Percentiles rank a stretch among this genome's conserved stretches.
phyloP scores from a whole-genome alignment of 2,797 vertebrate species.

The Phoxinus dragarum region DNA sequence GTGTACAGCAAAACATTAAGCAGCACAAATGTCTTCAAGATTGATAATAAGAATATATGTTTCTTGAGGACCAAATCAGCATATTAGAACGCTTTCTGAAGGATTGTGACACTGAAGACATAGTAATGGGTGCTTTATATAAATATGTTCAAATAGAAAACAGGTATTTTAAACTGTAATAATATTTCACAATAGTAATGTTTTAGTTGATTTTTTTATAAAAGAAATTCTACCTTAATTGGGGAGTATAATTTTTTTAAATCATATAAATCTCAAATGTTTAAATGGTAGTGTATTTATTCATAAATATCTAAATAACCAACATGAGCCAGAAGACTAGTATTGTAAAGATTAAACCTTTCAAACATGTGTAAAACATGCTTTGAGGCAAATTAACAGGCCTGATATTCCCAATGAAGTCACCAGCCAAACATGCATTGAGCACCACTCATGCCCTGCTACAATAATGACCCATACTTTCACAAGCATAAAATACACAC shows the following conservation, averaged over 20 bases:
- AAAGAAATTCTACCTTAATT: neutral
- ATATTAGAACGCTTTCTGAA: neutral
- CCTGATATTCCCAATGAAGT: conserved; percentile 1
- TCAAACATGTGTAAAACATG: neutral
- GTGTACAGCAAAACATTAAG: neutral
- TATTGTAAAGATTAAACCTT: neutral
- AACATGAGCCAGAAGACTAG: neutral
- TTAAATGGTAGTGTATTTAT: neutral
- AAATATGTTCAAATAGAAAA: neutral
- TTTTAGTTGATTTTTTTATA: neutral
- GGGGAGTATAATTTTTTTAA: neutral
- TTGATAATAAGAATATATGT: neutral
- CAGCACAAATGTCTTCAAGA: neutral
- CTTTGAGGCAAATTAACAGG: neutral
- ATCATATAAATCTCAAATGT: neutral
- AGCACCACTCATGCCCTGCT: neutral
- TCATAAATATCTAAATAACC: neutral
- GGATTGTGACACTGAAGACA: neutral
- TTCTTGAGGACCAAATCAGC: no score
- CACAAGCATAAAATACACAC: conserved; percentile 1
- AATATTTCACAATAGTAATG: neutral
- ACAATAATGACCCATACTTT: conserved; percentile 6
- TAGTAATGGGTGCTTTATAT: neutral
- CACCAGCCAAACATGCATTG: neutral
- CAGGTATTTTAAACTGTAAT: neutral